Evolutionary conservation across 2,888 invertebrate genomes (phyloP).

Genomic region (Phalera bucephala): DNA sequence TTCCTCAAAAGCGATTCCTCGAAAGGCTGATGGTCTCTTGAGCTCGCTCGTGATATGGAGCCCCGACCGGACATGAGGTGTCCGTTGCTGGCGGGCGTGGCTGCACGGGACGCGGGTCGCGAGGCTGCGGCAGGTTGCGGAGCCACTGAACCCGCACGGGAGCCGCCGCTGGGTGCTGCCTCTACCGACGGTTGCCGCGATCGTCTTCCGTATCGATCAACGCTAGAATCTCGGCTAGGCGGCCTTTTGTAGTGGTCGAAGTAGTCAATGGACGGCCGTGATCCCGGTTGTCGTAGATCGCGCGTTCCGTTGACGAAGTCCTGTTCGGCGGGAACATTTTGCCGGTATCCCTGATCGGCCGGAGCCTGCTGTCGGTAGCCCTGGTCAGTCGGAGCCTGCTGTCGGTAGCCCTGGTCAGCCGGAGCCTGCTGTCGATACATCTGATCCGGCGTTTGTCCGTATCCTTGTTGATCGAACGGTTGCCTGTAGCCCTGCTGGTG

Average conservation of each 20-base stretch:
- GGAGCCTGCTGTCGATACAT: conserved; percentile 66
- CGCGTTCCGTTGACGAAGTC: conserved; percentile 61
- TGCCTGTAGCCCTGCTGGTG: conserved; percentile 60
- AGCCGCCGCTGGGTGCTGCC: conserved; percentile 81
- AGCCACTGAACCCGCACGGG: conserved; percentile 89
- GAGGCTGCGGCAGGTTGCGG: conserved; percentile 88
- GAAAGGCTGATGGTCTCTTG: conserved; percentile 85
- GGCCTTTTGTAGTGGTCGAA: conserved; percentile 97
- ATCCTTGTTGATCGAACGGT: conserved; percentile 72
- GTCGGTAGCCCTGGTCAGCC: conserved; percentile 48
- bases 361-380: conserved; percentile 42
- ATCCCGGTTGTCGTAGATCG: conserved; percentile 63
- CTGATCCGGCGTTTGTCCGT: conserved; percentile 60
- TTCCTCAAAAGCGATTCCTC: conserved; percentile 92
- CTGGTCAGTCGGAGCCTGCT: conserved; percentile 46
- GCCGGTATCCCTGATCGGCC: conserved; percentile 37
- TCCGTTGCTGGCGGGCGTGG: conserved; percentile 85
- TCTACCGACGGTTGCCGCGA: conserved; percentile 92
- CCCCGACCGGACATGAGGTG: conserved; percentile 84
- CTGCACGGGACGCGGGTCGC: conserved; percentile 73
- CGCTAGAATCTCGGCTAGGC: conserved; percentile 93
- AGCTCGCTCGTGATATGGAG: conserved; percentile 77
- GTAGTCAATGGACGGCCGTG: conserved; percentile 90
- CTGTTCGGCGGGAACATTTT: conserved; percentile 47
- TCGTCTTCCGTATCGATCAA: conserved; percentile 90